These are phyloP conservation scores for Anoplopoma fimbria DNA, from an alignment of 2,113 vertebrate genomes.

Conservation along the genomic window DNA sequence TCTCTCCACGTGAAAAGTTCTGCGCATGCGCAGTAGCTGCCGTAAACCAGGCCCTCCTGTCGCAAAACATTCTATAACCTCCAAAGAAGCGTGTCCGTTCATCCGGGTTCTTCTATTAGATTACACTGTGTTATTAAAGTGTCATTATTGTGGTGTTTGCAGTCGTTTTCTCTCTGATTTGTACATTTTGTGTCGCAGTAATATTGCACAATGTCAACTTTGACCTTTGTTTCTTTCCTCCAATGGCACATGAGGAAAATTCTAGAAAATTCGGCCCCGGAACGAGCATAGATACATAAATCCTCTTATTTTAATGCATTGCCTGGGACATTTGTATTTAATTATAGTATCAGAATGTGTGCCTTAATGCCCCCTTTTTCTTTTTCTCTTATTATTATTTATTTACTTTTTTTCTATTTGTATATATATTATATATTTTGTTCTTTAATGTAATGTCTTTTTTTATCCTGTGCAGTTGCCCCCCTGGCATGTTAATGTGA, in stretches of 20 bases:
- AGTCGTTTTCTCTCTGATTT: neutral
- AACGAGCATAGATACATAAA: too few relatives aligned
- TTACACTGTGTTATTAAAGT: rapidly evolving
- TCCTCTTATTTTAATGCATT: too few relatives aligned
- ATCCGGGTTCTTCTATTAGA: rapidly evolving
- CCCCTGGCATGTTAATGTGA: too few relatives aligned
- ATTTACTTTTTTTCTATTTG: too few relatives aligned
- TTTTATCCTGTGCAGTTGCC: too few relatives aligned
- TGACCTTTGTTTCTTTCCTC: slow-evolving; percentile 81
- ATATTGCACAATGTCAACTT: slow-evolving; percentile 81
- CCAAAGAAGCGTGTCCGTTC: rapidly evolving
- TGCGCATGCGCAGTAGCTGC: slow-evolving; percentile 76
- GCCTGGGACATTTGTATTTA: too few relatives aligned
- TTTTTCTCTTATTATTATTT: too few relatives aligned
- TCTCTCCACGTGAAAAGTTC: slow-evolving; percentile 81
- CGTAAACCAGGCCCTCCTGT: neutral
- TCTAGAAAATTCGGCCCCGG: slow-evolving; percentile 80
- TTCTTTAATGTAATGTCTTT: too few relatives aligned
- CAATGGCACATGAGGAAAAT: slow-evolving; percentile 82
- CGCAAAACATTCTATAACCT: slow-evolving; percentile 28
- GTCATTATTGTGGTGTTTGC: neutral
- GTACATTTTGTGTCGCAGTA: neutral
- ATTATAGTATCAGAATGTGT: too few relatives aligned
- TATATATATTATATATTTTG: too few relatives aligned
- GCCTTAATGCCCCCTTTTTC: too few relatives aligned